Evolutionary conservation across 2,797 vertebrate species (phyloP).

Genomic region (Champsocephalus gunnari): DNA sequence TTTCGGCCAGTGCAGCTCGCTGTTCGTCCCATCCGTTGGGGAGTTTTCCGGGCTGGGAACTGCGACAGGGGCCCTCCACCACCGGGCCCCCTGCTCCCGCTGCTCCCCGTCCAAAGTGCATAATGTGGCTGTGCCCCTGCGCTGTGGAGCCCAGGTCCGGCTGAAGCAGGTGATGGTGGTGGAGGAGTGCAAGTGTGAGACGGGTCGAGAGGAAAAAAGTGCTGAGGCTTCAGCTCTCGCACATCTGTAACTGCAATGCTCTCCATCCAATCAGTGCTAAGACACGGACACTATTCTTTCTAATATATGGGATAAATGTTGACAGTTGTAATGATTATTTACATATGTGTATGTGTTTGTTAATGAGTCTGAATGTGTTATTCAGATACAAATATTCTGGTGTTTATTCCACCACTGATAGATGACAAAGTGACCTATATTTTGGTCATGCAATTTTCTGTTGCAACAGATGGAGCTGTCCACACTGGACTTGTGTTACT

Average conservation of each 20-base stretch:
- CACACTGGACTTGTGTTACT: conserved; percentile 50
- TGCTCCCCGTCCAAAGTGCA: conserved; percentile 79
- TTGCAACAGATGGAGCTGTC: conserved; percentile 32
- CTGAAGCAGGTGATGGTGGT: conserved; percentile 81
- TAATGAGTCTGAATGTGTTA: conserved; percentile 62
- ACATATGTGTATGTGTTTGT: conserved; percentile 4
- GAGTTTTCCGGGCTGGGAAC: conserved; percentile 48
- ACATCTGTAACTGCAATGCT: conserved; percentile 42
- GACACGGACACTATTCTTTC: not conserved
- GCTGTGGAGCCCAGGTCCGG: conserved; percentile 66
- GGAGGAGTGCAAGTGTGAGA: conserved; percentile 86
- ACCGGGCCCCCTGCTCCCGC: conserved; percentile 79
- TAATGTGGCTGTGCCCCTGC: conserved; percentile 71
- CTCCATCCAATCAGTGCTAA: not conserved
- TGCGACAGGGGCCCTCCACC: conserved; percentile 33
- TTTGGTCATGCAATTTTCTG: conserved; percentile 54
- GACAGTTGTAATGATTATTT: conserved; percentile 23
- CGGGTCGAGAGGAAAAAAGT: conserved; percentile 72
- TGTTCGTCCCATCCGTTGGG: conserved; percentile 81
- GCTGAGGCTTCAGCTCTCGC: conserved; percentile 32
- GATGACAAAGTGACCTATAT: conserved; percentile 58
- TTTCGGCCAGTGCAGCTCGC: conserved; percentile 86
- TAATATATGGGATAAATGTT: not conserved
- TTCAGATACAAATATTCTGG: conserved; percentile 60
- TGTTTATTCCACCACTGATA: conserved; percentile 46